Evolutionary conservation across 2,888 invertebrate genomes (phyloP), one percentile per base, ranked within the genome.

Genomic region (Nesidiocoris tenuis): DNA sequence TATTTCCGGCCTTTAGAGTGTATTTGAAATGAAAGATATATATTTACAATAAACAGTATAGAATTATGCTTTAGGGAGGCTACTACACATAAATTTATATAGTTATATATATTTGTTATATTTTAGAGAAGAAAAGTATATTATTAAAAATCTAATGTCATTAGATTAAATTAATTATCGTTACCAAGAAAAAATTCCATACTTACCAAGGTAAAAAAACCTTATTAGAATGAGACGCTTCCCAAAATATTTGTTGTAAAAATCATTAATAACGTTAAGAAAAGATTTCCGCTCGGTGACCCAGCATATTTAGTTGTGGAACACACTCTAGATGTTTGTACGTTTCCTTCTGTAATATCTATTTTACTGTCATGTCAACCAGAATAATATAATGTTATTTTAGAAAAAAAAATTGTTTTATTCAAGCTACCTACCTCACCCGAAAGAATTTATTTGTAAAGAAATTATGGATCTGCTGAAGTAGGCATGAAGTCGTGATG

Each of bases 91-190:
- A 74, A 74, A 74, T 66, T 74, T 74, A 74, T 74, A 74, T 74
- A 74, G 56, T 74, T 74, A 74, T 74, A 74, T 74, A 63, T 63
- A 74, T 74, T 74, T 74, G 74, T 74, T 74, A 74, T 74, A 74
- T 74, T 74, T 74, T 74, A 74, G 74, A 57, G 55, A 54, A 18
- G 17, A 56, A 57, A 55, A 64, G 56, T 25, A 65, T 56, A 74
- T 72, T 63, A 55, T 65, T 74, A 21, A 74, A n/a, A n/a, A 63
- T 57, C 39, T 72, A 72, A 39, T 54, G 56, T 61, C 61, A 72
- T 59, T 9, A 9, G 59, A 16, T 12, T 54, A 39, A 39, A 39
- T 39, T 39, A 3, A 39, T 39, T 12, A 39, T 7, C 12, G 39
- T 39, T 39, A 39, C 3, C 39, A 7, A 54, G 9, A 7, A 39